Percentiles rank a stretch among this genome's conserved stretches.
Conservation (phyloP, 2,113 vertebrate genomes). For the Oreocharis arfaki region DNA sequence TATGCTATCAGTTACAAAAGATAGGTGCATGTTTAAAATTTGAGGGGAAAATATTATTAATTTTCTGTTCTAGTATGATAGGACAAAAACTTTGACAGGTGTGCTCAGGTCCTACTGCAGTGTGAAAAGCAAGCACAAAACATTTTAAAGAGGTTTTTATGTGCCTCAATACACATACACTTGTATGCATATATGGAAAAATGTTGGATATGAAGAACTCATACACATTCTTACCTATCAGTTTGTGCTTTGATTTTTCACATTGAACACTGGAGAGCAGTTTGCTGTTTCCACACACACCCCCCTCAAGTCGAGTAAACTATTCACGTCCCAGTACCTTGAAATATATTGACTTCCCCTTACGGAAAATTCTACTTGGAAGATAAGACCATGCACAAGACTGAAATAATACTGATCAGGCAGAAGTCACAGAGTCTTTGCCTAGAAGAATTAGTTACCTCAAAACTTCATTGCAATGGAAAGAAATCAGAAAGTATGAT, state of each 20-base stretch:
- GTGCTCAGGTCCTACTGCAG: background rate
- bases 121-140: background rate
- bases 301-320: background rate
- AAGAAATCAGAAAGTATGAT: background rate
- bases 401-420: background rate
- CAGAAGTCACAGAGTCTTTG: background rate
- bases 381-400: background rate
- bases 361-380: background rate
- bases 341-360: background rate
- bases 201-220: background rate
- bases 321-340: background rate
- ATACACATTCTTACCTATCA: background rate
- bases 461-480: background rate
- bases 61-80: background rate
- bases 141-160: background rate
- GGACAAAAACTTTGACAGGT: background rate
- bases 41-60: background rate
- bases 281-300: background rate
- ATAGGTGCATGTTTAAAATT: background rate
- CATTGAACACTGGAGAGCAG: background rate
- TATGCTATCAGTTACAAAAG: background rate
- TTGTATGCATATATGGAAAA: background rate
- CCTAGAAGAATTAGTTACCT: background rate
- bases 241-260: background rate
- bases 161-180: background rate